Evolutionary conservation across 2,888 invertebrate species (phyloP).

Genomic region (Bugulina stolonifera): DNA sequence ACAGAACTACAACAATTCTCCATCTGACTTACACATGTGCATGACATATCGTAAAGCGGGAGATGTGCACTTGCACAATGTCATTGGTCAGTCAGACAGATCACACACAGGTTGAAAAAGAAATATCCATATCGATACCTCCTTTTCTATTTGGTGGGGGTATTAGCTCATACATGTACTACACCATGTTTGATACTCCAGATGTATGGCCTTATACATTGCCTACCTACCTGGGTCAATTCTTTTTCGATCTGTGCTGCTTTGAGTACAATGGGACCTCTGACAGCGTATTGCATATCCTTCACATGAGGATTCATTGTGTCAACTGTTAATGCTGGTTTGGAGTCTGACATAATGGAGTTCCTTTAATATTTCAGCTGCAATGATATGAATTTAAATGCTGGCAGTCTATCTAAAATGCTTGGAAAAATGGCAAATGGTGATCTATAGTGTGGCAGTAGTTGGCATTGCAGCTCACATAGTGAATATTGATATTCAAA

Average conservation of each 20-base stretch:
- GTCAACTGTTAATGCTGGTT: slow-evolving; percentile 57
- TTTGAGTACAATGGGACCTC: slow-evolving; percentile 88
- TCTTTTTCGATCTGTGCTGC: slow-evolving; percentile 92
- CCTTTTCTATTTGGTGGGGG: no score
- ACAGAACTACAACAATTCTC: no score
- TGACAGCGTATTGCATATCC: slow-evolving; percentile 92
- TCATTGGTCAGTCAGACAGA: not conserved
- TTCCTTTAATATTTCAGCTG: not conserved
- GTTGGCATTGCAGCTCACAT: no score
- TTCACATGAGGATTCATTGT: slow-evolving; percentile 84
- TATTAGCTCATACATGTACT: no score
- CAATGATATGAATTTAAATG: no score
- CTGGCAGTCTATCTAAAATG: no score
- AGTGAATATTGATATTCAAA: no score
- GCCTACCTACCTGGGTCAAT: slow-evolving; percentile 38
- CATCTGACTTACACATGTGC: not conserved
- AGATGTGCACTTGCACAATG: not conserved
- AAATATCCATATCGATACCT: no score
- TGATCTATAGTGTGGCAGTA: no score
- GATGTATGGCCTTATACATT: not conserved
- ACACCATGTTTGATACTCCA: no score
- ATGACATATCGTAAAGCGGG: not conserved
- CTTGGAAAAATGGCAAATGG: no score
- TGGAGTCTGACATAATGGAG: not conserved
- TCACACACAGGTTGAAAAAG: no score